Evolutionary conservation across 2,888 invertebrate species (phyloP).

Genomic region (Scrobipalpa atriplicella): DNA sequence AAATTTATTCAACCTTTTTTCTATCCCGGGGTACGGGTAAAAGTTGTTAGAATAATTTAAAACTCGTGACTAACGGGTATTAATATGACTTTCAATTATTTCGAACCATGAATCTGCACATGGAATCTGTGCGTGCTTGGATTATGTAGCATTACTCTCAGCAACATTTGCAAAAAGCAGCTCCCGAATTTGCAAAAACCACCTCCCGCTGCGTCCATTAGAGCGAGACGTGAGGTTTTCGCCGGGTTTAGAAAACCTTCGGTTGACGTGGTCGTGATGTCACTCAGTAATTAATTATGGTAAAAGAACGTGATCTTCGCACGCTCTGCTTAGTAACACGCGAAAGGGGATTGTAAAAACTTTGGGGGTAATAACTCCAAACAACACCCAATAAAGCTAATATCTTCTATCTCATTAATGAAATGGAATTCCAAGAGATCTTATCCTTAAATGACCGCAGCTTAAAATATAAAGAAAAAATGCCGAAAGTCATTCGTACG

Average conservation of each 20-base stretch:
- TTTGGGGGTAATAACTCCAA: neutral
- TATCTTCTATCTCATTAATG: too few relatives aligned
- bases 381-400: neutral
- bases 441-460: too few relatives aligned
- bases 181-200: constrained; percentile 40
- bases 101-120: constrained; percentile 18
- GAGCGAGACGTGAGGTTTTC: constrained; percentile 44
- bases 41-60: constrained; percentile 1
- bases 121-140: constrained; percentile 26
- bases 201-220: constrained; percentile 50
- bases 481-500: neutral
- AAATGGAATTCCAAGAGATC: too few relatives aligned
- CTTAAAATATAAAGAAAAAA: neutral
- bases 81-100: neutral
- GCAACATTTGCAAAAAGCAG: constrained; percentile 21
- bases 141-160: constrained; percentile 20
- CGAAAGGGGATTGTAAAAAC: neutral
- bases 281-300: constrained; percentile 51
- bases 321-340: constrained; percentile 14
- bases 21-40: neutral
- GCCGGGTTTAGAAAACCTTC: constrained; percentile 44
- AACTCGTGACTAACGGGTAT: neutral
- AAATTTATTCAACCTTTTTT: constrained; percentile 9
- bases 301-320: constrained; percentile 55
- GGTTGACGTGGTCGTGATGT: constrained; percentile 53